These are phyloP conservation scores for Cataglyphis cursor DNA, from an alignment of 2,888 invertebrate genomes.

Conservation along the genomic window DNA sequence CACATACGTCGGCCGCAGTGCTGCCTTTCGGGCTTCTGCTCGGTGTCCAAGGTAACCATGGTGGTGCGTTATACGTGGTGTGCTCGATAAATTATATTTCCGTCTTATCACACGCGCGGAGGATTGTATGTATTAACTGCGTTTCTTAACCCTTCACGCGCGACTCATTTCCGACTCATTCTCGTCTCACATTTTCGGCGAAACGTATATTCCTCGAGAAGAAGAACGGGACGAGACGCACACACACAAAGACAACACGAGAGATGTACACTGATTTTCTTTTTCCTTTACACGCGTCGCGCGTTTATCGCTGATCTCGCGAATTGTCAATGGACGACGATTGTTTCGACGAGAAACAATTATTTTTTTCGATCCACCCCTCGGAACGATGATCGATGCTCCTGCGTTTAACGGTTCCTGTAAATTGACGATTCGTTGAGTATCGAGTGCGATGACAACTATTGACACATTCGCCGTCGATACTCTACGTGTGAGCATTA, in stretches of 20 bases:
- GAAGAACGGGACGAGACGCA: conserved; percentile 4
- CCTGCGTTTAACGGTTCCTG: conserved; percentile 70
- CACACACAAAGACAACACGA: neutral
- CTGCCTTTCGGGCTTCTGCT: conserved; percentile 85
- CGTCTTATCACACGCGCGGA: conserved; percentile 27
- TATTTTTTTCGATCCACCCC: conserved; percentile 45
- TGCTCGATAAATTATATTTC: conserved; percentile 53
- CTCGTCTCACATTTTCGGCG: conserved; percentile 43
- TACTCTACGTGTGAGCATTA: neutral
- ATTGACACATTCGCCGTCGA: conserved; percentile 31
- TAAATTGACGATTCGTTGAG: conserved; percentile 59
- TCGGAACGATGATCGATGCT: conserved; percentile 66
- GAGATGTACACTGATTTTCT: neutral
- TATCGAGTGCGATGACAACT: conserved; percentile 48
- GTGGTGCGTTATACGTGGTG: conserved; percentile 58
- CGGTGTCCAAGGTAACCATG: conserved; percentile 86
- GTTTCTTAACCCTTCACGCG: conserved; percentile 51
- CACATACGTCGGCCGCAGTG: conserved; percentile 86
- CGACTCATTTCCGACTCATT: conserved; percentile 26
- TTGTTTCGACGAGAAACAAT: conserved; percentile 50
- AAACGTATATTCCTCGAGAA: neutral
- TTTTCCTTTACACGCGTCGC: conserved; percentile 9
- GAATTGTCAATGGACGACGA: conserved; percentile 52
- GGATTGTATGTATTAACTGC: conserved; percentile 14
- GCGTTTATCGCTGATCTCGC: conserved; percentile 56